A percentile compares a stretch with the other conserved stretches of the same genome.
Conservation (phyloP, 92 coral and sea anemone species). For the Zoanthus sansibaricus region DNA sequence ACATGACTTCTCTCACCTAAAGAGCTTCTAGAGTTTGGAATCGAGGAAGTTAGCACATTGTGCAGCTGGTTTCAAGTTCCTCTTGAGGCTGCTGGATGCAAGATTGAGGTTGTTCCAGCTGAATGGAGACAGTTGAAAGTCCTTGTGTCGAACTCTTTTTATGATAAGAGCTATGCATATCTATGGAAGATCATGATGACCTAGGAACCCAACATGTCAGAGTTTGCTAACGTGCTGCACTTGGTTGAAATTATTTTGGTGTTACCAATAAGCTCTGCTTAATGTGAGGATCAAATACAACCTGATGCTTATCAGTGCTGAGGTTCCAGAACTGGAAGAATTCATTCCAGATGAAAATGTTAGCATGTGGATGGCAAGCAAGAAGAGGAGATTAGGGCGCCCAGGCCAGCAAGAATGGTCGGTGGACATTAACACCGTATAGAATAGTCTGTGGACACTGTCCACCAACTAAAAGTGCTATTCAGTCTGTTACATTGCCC, state of each 20-base stretch:
- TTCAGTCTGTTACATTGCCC: too few species aligned
- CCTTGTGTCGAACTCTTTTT: not conserved
- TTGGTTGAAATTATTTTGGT: not conserved
- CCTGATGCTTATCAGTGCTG: not conserved
- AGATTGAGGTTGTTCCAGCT: not conserved
- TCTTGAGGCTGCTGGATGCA: slow-evolving; percentile 30
- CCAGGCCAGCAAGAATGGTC: too few species aligned
- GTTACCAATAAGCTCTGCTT: slow-evolving; percentile 3
- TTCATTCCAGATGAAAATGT: too few species aligned
- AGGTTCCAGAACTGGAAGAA: slow-evolving; percentile 16
- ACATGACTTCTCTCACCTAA: not conserved
- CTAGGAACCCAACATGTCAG: slow-evolving; percentile 19
- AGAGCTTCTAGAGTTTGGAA: slow-evolving; percentile 24
- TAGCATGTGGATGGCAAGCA: too few species aligned
- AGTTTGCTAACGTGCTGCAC: slow-evolving; percentile 14
- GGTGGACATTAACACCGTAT: too few species aligned
- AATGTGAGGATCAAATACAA: slow-evolving; percentile 20
- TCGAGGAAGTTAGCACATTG: not conserved
- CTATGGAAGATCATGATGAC: not conserved
- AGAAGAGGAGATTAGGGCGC: too few species aligned
- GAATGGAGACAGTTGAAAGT: slow-evolving; percentile 33
- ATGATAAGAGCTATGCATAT: not conserved
- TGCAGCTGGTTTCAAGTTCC: slow-evolving; percentile 1
- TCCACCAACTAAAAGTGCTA: too few species aligned
- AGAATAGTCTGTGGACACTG: too few species aligned